Evolutionary conservation across 2,113 vertebrate species (phyloP).

Genomic region (Cyanocitta stelleri): DNA sequence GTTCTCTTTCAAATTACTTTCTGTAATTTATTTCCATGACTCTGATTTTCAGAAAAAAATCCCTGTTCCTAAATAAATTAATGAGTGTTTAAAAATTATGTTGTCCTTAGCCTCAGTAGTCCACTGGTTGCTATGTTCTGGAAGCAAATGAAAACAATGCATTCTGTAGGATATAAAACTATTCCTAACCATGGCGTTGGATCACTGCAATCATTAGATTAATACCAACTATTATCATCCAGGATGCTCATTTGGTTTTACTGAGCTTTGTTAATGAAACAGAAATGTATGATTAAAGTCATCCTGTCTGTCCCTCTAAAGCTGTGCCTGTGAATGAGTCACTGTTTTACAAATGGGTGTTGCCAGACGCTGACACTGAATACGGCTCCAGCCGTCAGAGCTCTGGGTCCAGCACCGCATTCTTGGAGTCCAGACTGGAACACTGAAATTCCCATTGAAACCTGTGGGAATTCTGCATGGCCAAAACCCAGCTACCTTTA

Average conservation of each 20-base stretch:
- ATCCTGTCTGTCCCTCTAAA: constrained; percentile 56
- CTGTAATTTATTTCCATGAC: background rate
- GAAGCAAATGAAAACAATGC: constrained; percentile 7
- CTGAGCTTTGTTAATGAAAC: constrained; percentile 51
- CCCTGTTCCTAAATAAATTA: background rate
- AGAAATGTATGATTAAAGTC: constrained; percentile 64
- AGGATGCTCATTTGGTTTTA: constrained; percentile 52
- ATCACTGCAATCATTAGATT: constrained; percentile 39
- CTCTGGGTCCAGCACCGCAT: constrained; percentile 24
- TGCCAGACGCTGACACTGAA: constrained; percentile 50
- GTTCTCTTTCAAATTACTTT: background rate
- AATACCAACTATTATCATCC: constrained; percentile 47
- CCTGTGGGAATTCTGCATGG: constrained; percentile 48
- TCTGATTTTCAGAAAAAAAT: background rate
- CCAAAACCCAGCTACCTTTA: constrained; percentile 36
- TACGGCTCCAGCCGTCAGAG: constrained; percentile 50
- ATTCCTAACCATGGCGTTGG: background rate
- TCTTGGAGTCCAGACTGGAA: constrained; percentile 38
- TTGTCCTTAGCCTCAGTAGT: constrained; percentile 13
- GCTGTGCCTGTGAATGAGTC: constrained; percentile 50
- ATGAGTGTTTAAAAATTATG: background rate
- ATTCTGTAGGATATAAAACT: constrained; percentile 25
- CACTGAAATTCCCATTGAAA: constrained; percentile 51
- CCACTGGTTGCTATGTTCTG: background rate
- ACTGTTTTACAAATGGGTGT: constrained; percentile 60